Evolutionary conservation across 1,140 invertebrate species (phyloP), one percentile per base, ranked within the genome.

Genomic region (Drosophila persimilis): DNA sequence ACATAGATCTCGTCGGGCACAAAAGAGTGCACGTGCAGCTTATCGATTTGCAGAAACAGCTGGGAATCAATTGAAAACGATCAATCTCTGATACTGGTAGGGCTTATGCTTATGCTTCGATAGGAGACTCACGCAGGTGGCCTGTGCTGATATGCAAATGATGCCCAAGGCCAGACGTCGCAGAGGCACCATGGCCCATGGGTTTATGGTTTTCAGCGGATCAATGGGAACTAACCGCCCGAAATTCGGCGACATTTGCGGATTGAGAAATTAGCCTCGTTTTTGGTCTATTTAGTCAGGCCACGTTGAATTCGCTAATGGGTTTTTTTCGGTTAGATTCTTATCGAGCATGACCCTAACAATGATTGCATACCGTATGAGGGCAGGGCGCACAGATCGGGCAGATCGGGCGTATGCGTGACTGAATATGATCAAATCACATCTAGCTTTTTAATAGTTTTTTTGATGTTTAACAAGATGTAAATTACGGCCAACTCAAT

Each of bases 11-110:
- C 61, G 15, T 79, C 62, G 24, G 84, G 83, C 13, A 88, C 78
- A 83, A 88, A 88, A 5, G 84, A 88, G 29, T 71, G 67, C 4
- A 51, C 62, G 39, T 79, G 76, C 6, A 88, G 71, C 2, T 83
- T 63, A 13, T 88, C 75, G 6, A 88, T 61, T 11, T 66, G 59
- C 13, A 86, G 26, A 15, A 63, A 65, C 0, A 76, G 17, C 81
- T 86, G 11, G 22, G 17, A 9, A 7, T 15, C 9, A 0, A 15
- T 22, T 4, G 22, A 13, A 6, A 5, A 15, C 1, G 31, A 20
- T n/a, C 22, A 2, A 13, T 11, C 3, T 20, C 3, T 46, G 17
- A 13, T 6, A 2, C 2, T 2, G 29, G 5, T 9, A 3, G 31
- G 29, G 29, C 7, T 43, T 45, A 45, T 22, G 26, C 7, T n/a